Base-by-base conservation (phyloP, 2,113 vertebrate species). In the Malurus elegans region DNA sequence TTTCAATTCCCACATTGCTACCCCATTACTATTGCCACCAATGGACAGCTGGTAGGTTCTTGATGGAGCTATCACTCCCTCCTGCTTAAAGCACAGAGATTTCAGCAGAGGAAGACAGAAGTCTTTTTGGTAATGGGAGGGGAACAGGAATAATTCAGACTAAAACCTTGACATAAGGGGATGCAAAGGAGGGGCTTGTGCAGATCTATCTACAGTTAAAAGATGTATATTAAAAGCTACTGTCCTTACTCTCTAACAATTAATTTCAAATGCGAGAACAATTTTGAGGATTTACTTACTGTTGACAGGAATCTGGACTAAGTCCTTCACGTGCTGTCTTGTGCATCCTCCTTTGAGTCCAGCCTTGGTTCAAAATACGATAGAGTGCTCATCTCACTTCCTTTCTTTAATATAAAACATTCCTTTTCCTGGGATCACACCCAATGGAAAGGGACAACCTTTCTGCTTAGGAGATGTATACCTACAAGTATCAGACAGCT, bases 241-340 rank as follows among this genome's bases (percentile, higher is more conserved):
- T 53, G 79, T 42, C 42, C 50, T 66, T 90, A 26, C 34, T 82
- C 56, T 25, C 42, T 57, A 79, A 57, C 34, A 92, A 83, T 92
- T 92, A 36, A 90, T 97, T 90, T 83, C 87, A 71, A 94, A 70
- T 36, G 64, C 70, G 47, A 90, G 60, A 93, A 87, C 45, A 90
- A 50, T 96, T 86, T 76, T 71, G 45, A 80, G 84, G 47, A 89
- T 79, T 79, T 74, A 66, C 78, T 71, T 87, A 58, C 34, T 93
- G n/a, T 67, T 80, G 88, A 67, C 86, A 92, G 79, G 85, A 80
- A 67, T 26, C 82, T 74, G 82, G 75, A 86, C 28, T 14, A 54
- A 93, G 47, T 34, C 45, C 36, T 80, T 64, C 48, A 56, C 32
- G 8, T 4, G 10, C 42, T 44, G 20, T 29, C 42, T 7, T 69